Evolutionary conservation across 2,113 vertebrate genomes (phyloP).

Genomic region (Chaetodon auriga): DNA sequence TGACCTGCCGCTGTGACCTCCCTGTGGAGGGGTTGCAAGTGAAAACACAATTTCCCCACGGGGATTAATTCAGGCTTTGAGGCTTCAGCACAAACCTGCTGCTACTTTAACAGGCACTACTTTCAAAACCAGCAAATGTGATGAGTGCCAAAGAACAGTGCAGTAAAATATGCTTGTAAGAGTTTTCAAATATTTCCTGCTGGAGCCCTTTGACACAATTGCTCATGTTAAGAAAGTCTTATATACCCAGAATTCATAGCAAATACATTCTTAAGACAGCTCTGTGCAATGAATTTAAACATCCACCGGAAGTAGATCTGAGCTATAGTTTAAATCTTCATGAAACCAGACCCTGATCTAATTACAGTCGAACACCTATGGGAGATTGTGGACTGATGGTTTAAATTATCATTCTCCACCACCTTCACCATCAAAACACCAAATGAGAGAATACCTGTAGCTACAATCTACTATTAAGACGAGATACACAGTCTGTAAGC

Average conservation of each 20-base stretch:
- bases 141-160: background rate
- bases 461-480: background rate
- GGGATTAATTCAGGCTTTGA: constrained; percentile 9
- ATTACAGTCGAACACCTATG: background rate
- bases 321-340: background rate
- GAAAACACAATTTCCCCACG: constrained; percentile 19
- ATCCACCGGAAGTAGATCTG: background rate
- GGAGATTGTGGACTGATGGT: background rate
- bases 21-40: constrained; percentile 8
- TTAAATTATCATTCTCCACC: background rate
- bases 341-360: background rate
- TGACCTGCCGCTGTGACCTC: constrained; percentile 22
- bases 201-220: background rate
- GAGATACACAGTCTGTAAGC: background rate
- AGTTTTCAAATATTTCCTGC: background rate
- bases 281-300: background rate
- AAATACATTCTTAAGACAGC: background rate
- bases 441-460: background rate
- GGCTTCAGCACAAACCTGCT: constrained; percentile 1
- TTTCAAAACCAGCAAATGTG: background rate
- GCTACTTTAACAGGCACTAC: background rate
- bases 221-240: background rate
- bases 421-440: background rate
- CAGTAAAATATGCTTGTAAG: background rate
- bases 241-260: background rate